Conservation (phyloP, 2,888 invertebrate genomes). For the Pemphredon lugubris region DNA sequence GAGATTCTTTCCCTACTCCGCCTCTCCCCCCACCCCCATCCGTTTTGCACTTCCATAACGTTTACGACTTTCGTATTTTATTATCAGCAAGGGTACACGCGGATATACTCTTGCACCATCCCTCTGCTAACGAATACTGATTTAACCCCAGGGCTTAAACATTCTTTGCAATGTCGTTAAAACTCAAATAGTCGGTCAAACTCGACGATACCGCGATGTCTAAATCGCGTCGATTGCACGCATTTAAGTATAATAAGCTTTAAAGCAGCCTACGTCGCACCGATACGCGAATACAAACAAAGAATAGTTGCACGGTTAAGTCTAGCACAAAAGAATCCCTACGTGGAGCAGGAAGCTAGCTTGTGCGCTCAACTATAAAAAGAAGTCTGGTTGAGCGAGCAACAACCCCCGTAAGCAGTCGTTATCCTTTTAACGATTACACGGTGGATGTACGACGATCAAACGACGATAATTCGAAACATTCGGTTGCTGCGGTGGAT, state of each 20-base stretch:
- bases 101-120: conserved; percentile 8
- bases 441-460: conserved; percentile 28
- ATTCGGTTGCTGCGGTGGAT: conserved; percentile 24
- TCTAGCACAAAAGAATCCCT: conserved; percentile 3
- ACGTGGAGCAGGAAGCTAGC: conserved; percentile 13
- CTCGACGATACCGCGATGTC: too few species aligned
- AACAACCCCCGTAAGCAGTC: conserved; percentile 35
- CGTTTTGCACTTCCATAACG: conserved; percentile 2
- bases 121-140: conserved; percentile 24
- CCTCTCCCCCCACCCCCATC: neutral
- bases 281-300: too few species aligned
- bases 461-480: conserved; percentile 37
- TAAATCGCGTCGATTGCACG: too few species aligned
- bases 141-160: too few species aligned
- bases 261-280: too few species aligned
- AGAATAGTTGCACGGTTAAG: too few species aligned
- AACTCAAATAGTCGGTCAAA: too few species aligned
- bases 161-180: too few species aligned
- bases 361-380: neutral
- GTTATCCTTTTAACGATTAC: conserved; percentile 50
- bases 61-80: conserved; percentile 55
- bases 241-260: too few species aligned
- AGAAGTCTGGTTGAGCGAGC: conserved; percentile 14
- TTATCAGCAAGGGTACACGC: conserved; percentile 31
- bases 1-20: conserved; percentile 30